Base-by-base conservation (phyloP, 2,113 vertebrate species). In the Tachysurus vachellii region DNA sequence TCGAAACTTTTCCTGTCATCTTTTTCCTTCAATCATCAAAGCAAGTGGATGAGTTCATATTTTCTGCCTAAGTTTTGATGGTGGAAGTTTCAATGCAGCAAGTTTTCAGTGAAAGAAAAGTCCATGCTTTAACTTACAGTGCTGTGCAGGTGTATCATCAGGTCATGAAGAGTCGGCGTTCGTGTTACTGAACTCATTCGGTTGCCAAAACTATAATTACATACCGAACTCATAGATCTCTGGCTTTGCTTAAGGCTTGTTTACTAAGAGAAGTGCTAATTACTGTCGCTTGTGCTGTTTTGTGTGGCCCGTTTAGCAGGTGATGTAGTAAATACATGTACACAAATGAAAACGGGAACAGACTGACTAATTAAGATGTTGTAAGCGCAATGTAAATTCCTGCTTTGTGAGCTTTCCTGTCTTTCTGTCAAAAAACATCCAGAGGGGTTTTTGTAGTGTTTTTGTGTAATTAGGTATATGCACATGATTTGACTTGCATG, bases 1-100 rank as follows among this genome's bases (percentile, higher is more conserved):
- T 57, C 31, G 10, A 73, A 90, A 88, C 84, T 80, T 85, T 88
- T 85, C 54, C 81, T 70, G 64, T 77, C 56, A 57, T 61, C 54
- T 56, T 53, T 61, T 85, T 5, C 21, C 54, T 79, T 70, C 26
- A 36, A 89, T 75, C 44, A 83, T 80, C 44, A 31, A 42, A 82
- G 82, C 54, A 86, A 80, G 75, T 36, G 17, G n/a, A 44, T 26
- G 53, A 80, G n/a, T 76, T 53, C 19, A 47, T 64, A 53, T 87
- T 83, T 76, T 66, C 28, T 53, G 57, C 53, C n/a, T 10, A 54
- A 71, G 77, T 87, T 64, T 56, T 36, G 57, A 83, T 68, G 61
- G 1, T 53, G 44, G 8, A 53, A 59, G 56, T 64, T 81, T 1
- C 68, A 26, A n/a, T 61, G 36, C 79, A 23, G 80, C 80, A 47